These are phyloP conservation scores for Machaerirhynchus nigripectus DNA, from an alignment of 2,113 vertebrate genomes.

Conservation along the genomic window DNA sequence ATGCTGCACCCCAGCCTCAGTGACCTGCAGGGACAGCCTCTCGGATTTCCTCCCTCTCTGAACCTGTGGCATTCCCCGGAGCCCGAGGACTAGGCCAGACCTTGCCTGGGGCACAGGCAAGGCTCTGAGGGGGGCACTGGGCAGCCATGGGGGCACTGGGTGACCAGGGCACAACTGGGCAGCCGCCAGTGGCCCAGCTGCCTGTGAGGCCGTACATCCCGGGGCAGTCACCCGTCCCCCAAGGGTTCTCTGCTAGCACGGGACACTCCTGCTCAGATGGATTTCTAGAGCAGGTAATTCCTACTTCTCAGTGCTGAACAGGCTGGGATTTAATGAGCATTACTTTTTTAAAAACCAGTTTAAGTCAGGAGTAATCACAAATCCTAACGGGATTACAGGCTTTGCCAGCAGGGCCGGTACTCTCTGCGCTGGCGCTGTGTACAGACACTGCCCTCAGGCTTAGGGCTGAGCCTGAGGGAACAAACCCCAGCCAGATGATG, in stretches of 20 bases:
- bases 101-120: not conserved
- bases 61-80: rapidly evolving
- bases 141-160: not conserved
- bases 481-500: not conserved
- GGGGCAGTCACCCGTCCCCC: rapidly evolving
- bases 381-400: not conserved
- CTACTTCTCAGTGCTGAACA: not conserved
- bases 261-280: not conserved
- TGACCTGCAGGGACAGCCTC: not conserved
- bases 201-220: not conserved
- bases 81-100: not conserved
- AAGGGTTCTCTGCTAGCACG: rapidly evolving
- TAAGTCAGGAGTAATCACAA: not conserved
- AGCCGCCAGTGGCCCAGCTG: not conserved
- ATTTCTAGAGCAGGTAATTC: not conserved
- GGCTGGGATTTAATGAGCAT: not conserved
- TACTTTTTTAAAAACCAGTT: not conserved
- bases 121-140: not conserved
- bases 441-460: not conserved
- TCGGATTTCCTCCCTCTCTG: not conserved
- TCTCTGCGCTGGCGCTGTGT: not conserved
- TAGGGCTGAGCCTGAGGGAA: not conserved
- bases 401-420: not conserved
- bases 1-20: not conserved
- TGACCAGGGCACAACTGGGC: not conserved